Base-by-base conservation (phyloP, 2,888 invertebrate species). In the Petrolisthes cinctipes region DNA sequence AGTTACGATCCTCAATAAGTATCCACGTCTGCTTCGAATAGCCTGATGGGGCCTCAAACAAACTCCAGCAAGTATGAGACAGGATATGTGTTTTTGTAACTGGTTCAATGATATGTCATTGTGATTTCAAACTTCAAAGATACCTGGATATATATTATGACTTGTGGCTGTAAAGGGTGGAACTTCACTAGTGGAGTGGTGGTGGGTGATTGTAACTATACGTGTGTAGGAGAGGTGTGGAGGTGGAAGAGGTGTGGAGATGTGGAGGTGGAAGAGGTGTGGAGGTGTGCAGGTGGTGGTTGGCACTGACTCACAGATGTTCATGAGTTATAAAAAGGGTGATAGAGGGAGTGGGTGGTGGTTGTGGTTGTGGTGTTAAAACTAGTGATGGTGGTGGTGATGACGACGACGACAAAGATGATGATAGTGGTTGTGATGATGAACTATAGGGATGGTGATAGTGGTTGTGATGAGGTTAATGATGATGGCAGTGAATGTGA, bases 381-480 rank as follows among this genome's bases (percentile, higher is more conserved):
- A n/a, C 17, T 75, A n/a, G 54, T 78, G 54, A 78, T 78, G 54
- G 4, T 78, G 54, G 54, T 78, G 54, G 5, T 78, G n/a, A 37
- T 78, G 11, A 78, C 75, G 9, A 75, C 5, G 75, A 75, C n/a
- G 20, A 17, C n/a, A 37, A 75, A 17, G 75, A 75, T 75, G 75
- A 20, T 78, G 78, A 37, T 20, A 54, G 54, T 78, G 20, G 54
- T 78, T 23, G n/a, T 78, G 78, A 37, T 78, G 78, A 37, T 78
- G 14, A 78, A n/a, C n/a, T n/a, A 53, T 5, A 5, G 61, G 1
- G 9, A 75, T 75, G 20, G 4, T 75, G 20, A 75, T 75, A n/a
- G 4, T 75, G 75, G 4, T 17, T 1, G n/a, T 9, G 11, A 75
- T 75, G 75, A 75, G 6, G 75, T 11, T 75, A 75, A n/a, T n/a